These are phyloP conservation scores for Platycheirus rosarum DNA, from an alignment of 2,888 invertebrate species.

Conservation along the genomic window DNA sequence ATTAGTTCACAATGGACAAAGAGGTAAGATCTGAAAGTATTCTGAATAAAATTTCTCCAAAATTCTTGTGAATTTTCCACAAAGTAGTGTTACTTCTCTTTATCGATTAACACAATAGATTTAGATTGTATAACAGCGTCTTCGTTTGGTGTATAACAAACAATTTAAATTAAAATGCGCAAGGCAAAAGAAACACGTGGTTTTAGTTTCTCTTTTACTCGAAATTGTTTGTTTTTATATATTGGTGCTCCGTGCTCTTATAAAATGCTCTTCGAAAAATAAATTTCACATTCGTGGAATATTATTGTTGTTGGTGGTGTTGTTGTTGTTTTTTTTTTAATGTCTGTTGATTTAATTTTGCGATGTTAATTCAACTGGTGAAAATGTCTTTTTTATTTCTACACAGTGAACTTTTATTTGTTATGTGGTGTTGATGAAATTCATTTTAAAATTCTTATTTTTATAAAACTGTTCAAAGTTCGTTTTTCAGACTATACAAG, in stretches of 20 bases:
- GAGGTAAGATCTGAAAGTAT: slow-evolving; percentile 12
- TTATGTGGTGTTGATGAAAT: too few relatives aligned
- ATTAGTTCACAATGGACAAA: slow-evolving; percentile 43
- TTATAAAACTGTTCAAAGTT: too few relatives aligned
- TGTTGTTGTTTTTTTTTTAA: too few relatives aligned
- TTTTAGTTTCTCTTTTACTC: background rate
- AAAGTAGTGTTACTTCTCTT: slow-evolving; percentile 11
- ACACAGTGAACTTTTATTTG: too few relatives aligned
- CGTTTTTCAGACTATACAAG: too few relatives aligned
- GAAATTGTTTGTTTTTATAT: background rate
- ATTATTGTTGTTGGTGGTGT: too few relatives aligned
- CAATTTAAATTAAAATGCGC: slow-evolving; percentile 1
- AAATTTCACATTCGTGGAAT: too few relatives aligned
- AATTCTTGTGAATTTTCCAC: background rate
- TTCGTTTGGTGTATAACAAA: slow-evolving; percentile 16
- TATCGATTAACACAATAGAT: slow-evolving; percentile 34
- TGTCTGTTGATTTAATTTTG: too few relatives aligned
- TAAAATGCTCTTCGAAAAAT: background rate
- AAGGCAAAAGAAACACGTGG: slow-evolving; percentile 22
- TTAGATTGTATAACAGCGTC: slow-evolving; percentile 48
- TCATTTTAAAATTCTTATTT: too few relatives aligned
- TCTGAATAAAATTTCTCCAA: background rate
- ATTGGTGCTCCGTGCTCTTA: too few relatives aligned
- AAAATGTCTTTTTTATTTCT: too few relatives aligned
- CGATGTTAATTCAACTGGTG: too few relatives aligned